These are phyloP conservation scores for Nineta flava DNA, from an alignment of 2,888 invertebrate species.

Conservation along the genomic window DNA sequence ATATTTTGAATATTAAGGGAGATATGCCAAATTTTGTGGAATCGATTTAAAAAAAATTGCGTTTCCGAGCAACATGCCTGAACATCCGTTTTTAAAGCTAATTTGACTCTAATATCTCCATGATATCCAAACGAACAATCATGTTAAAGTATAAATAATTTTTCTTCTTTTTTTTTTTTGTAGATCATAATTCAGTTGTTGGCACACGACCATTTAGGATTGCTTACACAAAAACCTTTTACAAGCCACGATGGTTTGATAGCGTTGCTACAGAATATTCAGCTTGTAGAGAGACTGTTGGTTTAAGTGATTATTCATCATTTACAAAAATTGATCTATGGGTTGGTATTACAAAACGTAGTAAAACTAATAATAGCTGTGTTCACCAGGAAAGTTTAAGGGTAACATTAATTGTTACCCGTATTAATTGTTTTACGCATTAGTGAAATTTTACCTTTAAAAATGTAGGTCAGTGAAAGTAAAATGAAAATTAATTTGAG, in stretches of 20 bases:
- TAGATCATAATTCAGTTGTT: slow-evolving; percentile 21
- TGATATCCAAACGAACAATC: background rate
- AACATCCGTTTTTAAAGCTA: too few species aligned
- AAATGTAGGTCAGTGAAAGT: too few species aligned
- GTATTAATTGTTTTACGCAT: too few species aligned
- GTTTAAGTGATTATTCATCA: slow-evolving; percentile 90
- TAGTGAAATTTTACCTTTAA: too few species aligned
- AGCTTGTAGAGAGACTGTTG: slow-evolving; percentile 83
- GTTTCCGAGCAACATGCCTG: too few species aligned
- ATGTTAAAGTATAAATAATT: background rate
- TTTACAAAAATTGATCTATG: slow-evolving; percentile 92
- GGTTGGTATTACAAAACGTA: slow-evolving; percentile 32
- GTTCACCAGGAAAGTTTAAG: too few species aligned
- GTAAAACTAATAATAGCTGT: background rate
- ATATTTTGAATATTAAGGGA: too few species aligned
- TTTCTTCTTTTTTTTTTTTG: slow-evolving; percentile 1
- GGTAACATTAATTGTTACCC: too few species aligned
- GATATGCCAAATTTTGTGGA: too few species aligned
- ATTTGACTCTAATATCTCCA: too few species aligned
- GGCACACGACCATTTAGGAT: slow-evolving; percentile 45
- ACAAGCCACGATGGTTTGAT: slow-evolving; percentile 89
- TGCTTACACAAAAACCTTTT: slow-evolving; percentile 69
- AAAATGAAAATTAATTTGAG: too few species aligned
- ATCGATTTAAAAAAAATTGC: too few species aligned
- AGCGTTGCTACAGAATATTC: slow-evolving; percentile 77